A percentile compares a stretch with the other conserved stretches of the same genome.
phyloP scores from a whole-genome alignment of 2,113 vertebrate species.

The Zosterops japonicus region DNA sequence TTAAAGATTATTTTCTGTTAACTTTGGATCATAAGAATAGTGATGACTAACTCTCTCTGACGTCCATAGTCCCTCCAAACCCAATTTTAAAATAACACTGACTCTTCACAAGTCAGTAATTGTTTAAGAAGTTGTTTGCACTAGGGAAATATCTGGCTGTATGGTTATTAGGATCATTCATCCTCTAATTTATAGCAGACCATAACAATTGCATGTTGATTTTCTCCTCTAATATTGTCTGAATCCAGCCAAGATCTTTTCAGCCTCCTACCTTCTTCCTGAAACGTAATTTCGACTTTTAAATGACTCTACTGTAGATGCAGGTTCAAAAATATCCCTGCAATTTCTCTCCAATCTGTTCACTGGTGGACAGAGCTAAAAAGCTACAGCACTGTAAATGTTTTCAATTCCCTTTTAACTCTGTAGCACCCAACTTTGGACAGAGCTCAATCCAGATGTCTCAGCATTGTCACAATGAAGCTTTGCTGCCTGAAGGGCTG shows the following conservation, averaged over 20 bases:
- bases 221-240: neutral
- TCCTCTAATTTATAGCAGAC: neutral
- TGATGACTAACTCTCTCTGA: conserved; percentile 14
- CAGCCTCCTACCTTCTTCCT: neutral
- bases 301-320: neutral
- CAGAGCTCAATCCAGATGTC: neutral
- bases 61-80: neutral
- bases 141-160: neutral
- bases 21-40: conserved; percentile 16
- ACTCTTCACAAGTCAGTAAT: neutral
- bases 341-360: neutral
- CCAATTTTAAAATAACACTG: conserved; percentile 15
- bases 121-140: neutral
- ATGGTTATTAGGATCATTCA: neutral
- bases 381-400: neutral
- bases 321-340: neutral
- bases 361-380: neutral
- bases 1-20: neutral
- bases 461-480: accelerated
- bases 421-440: neutral
- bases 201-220: neutral
- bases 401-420: neutral
- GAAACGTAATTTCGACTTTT: neutral
- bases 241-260: neutral
- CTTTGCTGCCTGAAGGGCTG: neutral